Evolutionary conservation across 2,888 invertebrate species (phyloP), one percentile per base, ranked within the genome.

Genomic region (Marronus borbonicus): DNA sequence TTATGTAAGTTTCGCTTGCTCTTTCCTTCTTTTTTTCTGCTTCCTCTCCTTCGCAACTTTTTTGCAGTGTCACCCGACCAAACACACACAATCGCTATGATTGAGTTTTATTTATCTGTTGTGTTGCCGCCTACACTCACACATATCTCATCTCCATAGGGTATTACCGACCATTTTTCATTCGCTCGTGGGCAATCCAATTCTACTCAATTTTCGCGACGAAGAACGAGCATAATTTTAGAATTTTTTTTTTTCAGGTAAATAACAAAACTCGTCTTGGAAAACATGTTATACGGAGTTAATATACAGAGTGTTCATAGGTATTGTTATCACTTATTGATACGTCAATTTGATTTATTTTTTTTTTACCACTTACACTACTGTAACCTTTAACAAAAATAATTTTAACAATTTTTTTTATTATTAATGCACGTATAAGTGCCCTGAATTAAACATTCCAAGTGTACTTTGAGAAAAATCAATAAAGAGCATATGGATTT

Each of bases 71-170:
- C 55, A 72, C 72, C 58, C 72, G 17, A 4, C 72, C 58, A 72
- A 72, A 55, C 58, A 72, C 39, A 68, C 50, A 72, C 58, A 72
- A 72, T 72, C 39, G 39, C 72, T 72, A 72, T 72, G 72, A 72
- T 72, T 72, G 72, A 72, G 72, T 72, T 72, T 58, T 72, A 72
- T 72, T 72, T 72, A 72, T 72, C 58, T 72, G 72, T 58, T 72
- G 72, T 72, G 72, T 72, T 72, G 55, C 72, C 72, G 55, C 58
- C 58, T 72, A 72, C 58, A 20, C 58, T 72, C 39, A 72, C 72
- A 72, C 72, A 58, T 58, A 72, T 72, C 72, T 72, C 55, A 72
- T 72, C 58, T 72, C 72, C 72, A 72, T 72, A 39, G 72, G 72
- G 72, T 58, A 72, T 72, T 55, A 60, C 58, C 20, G 20, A 58